These are phyloP conservation scores for Nyctibius grandis DNA, from an alignment of 2,797 vertebrate species.

Conservation along the genomic window DNA sequence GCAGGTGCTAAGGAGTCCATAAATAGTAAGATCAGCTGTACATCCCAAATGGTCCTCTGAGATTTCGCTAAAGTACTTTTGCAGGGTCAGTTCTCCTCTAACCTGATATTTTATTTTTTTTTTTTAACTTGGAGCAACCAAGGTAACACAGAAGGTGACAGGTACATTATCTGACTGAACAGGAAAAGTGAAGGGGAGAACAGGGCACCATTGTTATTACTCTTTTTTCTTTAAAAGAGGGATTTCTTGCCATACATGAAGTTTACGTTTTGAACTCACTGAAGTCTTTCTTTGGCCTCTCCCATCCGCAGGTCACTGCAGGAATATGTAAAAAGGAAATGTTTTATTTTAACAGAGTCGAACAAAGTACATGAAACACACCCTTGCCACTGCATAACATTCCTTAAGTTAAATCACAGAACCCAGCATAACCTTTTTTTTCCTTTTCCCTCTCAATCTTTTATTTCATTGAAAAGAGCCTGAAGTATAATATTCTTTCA, in stretches of 20 bases:
- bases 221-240: neutral
- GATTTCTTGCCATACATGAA: neutral
- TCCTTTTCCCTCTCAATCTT: neutral
- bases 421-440: neutral
- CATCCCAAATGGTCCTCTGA: neutral
- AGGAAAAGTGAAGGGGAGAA: neutral
- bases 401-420: conserved; percentile 38
- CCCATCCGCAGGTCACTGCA: neutral
- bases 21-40: neutral
- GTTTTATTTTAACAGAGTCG: conserved; percentile 31
- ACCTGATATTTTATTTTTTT: neutral
- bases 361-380: conserved; percentile 33
- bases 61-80: neutral
- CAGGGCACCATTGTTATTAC: neutral
- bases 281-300: neutral
- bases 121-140: neutral
- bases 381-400: neutral
- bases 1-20: neutral
- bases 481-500: conserved; percentile 60
- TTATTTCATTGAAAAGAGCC: conserved; percentile 19
- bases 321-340: conserved; percentile 49
- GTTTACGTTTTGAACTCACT: neutral
- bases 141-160: neutral
- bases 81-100: neutral
- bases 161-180: neutral